Evolutionary conservation across 2,888 invertebrate species (phyloP), one percentile per base, ranked within the genome.

Genomic region (Scelioninae gen. 1): DNA sequence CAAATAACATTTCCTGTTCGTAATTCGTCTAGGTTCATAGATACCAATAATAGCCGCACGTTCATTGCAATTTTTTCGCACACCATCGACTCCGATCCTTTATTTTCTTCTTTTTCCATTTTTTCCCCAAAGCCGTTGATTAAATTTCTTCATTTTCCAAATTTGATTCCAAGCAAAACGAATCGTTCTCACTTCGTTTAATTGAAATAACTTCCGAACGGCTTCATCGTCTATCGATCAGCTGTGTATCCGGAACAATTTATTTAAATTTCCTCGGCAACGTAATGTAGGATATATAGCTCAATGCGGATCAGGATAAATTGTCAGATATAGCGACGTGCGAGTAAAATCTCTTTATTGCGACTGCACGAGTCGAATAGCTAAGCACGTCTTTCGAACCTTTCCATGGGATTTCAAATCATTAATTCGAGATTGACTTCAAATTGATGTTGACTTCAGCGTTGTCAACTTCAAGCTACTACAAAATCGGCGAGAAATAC

Each of bases 321-420:
- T 83, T 80, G 72, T 62, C 47, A 69, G 75, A 65, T 62, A 71
- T 53, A 9, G 8, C 29, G 55, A 56, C 38, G 38, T 51, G 29
- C 58, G 13, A 43, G 51, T 40, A 47, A 74, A 74, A 63, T 75
- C 80, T 49, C 72, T 83, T 83, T 71, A 83, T 77, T 77, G 62
- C 49, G 43, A 53, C 38, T 56, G 66, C 71, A 75, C 47, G 78
- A 66, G 56, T 8, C 62, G 80, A 76, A 83, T 77, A 62, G 34
- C 43, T 68, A 78, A 82, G 51, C 56, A 32, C 15, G 32, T 13
- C 32, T 34, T 13, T n/a, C 45, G 45, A n/a, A 0, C 13, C 7
- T 45, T 45, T n/a, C 15, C n/a, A 9, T 4, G 40, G n/a, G 8
- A 58, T 58, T 69, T 16, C 4, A 58, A 69, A 56, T 58, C n/a